Evolutionary conservation across 2,113 vertebrate genomes (phyloP), one percentile per base, ranked within the genome.

Genomic region (Thymallus thymallus): DNA sequence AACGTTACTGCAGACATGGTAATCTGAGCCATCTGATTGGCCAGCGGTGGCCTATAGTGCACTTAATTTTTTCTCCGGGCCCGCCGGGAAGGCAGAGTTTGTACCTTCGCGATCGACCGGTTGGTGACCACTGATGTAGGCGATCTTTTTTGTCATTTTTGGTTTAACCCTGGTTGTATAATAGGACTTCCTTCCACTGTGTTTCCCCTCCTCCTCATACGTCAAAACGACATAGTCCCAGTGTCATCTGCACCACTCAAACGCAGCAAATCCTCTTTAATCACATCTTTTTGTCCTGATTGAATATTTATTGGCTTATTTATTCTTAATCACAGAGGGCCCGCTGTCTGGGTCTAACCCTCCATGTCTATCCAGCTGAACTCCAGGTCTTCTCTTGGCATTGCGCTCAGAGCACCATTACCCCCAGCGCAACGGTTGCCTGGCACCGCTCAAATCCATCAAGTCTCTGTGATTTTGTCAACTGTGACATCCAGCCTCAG

Each of bases 401-500:
- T 63, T 71, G 48, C 30, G 80, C 65, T 76, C 68, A 73, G 3
- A 4, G 16, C 23, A 35, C 56, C 71, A 35, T 72, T 24, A 69
- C 45, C 45, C 18, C 69, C 70, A 56, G 46, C 68, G 63, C 41
- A 64, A 65, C n/a, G 32, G 76, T 80, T 76, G 68, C 74, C 73
- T 76, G 74, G 63, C 51, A 73, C 71, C 72, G 66, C 69, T 74
- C 90, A 95, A 93, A 94, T 95, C 93, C 92, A 93, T 96, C 93
- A 94, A 89, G 92, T 92, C 77, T 41, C 35, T 92, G 90, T 92
- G 94, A 95, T 94, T 96, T 95, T 93, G 93, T 94, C 92, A 93
- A 92, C 94, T 93, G 94, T 96, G 95, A 96, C 94, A 95, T 93
- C 94, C 91, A 94, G 92, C 93, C 94, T 91, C 90, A 92, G 94